These are phyloP conservation scores for Ceratosolen fusciceps DNA, from an alignment of 1,140 invertebrate genomes.

Conservation along the genomic window DNA sequence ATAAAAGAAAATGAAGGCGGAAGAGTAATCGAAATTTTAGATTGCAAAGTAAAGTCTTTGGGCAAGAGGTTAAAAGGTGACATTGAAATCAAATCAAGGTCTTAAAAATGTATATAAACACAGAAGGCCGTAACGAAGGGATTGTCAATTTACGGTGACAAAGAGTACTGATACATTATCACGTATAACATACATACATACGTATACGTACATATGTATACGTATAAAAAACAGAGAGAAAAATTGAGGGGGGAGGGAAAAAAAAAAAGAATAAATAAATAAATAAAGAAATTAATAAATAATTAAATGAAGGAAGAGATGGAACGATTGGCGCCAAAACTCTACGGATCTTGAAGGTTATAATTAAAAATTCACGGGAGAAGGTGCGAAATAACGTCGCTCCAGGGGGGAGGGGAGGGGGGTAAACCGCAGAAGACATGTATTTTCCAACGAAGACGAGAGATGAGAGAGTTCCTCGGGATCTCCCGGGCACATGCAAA, in stretches of 20 bases:
- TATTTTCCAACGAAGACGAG: neutral
- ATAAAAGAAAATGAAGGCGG: neutral
- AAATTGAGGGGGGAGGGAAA: too few species aligned
- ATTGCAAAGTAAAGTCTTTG: neutral
- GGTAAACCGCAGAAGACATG: neutral
- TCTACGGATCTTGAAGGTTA: neutral
- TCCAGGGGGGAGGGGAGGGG: too few species aligned
- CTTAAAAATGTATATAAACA: neutral
- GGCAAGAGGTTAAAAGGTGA: constrained; percentile 2
- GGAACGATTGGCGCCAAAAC: constrained; percentile 30
- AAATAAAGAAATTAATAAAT: too few species aligned
- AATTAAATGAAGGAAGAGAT: neutral
- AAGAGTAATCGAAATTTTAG: neutral
- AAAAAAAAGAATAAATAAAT: too few species aligned
- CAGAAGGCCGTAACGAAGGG: neutral
- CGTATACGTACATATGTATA: too few species aligned
- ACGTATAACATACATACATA: too few species aligned
- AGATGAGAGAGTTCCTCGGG: neutral
- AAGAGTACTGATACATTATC: too few species aligned
- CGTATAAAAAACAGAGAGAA: neutral
- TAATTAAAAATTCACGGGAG: neutral
- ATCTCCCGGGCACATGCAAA: neutral
- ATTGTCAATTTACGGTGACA: neutral
- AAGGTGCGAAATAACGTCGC: constrained; percentile 1
- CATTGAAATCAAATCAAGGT: neutral